phyloP scores from a whole-genome alignment of 2,888 invertebrate species.

The Frankliniella fusca region DNA sequence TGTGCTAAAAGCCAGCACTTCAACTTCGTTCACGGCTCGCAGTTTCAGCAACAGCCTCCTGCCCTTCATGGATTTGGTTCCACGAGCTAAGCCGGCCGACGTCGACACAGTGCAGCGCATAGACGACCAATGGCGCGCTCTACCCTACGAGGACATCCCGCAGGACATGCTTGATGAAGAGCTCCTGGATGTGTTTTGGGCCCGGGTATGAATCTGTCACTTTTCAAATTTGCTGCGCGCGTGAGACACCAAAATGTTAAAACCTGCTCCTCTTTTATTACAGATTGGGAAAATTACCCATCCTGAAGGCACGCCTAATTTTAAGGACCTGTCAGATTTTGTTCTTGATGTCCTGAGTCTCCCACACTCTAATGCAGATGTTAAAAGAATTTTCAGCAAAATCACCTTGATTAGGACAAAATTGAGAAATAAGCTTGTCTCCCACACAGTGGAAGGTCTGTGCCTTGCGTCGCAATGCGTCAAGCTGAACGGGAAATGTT shows the following conservation, averaged over 20 bases:
- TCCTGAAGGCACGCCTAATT: background rate
- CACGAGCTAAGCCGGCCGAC: constrained; percentile 8
- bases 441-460: constrained; percentile 2
- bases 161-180: constrained; percentile 34
- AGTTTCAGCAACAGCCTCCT: background rate
- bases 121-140: constrained; percentile 38
- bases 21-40: background rate
- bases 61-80: constrained; percentile 8
- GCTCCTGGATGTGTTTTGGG: constrained; percentile 38
- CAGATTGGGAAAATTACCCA: background rate
- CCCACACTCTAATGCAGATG: constrained; percentile 39
- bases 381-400: constrained; percentile 39
- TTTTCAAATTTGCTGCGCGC: background rate
- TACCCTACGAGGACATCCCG: constrained; percentile 32
- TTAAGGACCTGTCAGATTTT: constrained; percentile 32
- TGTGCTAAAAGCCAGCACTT: constrained; percentile 35
- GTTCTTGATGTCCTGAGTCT: constrained; percentile 37
- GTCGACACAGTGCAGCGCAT: constrained; percentile 33
- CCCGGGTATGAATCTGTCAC: constrained; percentile 31
- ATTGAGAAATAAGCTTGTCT: constrained; percentile 34
- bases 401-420: constrained; percentile 38
- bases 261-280: constrained; percentile 1
- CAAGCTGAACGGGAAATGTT: background rate
- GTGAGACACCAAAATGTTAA: background rate
- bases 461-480: background rate